Evolutionary conservation across 2,888 invertebrate species (phyloP), one percentile per base, ranked within the genome.

Genomic region (Parnassius orleans): DNA sequence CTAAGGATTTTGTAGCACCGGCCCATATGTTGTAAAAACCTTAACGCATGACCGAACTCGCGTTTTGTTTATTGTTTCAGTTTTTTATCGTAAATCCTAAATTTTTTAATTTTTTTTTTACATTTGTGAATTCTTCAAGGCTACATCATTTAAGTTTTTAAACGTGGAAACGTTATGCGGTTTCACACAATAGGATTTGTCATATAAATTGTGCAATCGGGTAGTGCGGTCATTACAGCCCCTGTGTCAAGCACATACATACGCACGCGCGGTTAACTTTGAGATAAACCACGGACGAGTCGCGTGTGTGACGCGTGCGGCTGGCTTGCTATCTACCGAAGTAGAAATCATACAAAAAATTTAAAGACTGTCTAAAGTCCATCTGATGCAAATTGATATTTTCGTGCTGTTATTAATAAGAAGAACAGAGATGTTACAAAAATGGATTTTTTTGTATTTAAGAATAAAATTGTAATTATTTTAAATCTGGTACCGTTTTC

Each of bases 291-390:
- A 76, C 77, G 76, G 69, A 57, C 56, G 62, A 62, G 82, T 63
- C 84, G 80, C 83, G 89, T 88, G 88, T 65, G 70, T 69, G 79
- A 66, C 87, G 86, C 86, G 89, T 87, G 90, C 75, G 54, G 74
- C 63, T 72, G 77, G 77, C 82, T 79, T 73, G 70, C 63, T 68
- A 69, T 55, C 50, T 19, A 14, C 51, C 42, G 11, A 14, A 50
- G 10, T 55, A 47, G 7, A 33, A 33, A 33, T 33, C 33, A 33
- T 33, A 33, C 7, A 33, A 33, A 33, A 33, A 33, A 33, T 33
- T 33, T 33, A 33, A 33, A 33, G 33, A 33, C 19, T 33, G 33
- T 33, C 33, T 33, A 33, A 33, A 33, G 33, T 33, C 33, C 5
- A 7, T 33, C 7, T 33, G 33, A 33, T 33, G 33, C 33, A 33